Conservation (phyloP, 1,140 invertebrate species). For the Lucilia cuprina region DNA sequence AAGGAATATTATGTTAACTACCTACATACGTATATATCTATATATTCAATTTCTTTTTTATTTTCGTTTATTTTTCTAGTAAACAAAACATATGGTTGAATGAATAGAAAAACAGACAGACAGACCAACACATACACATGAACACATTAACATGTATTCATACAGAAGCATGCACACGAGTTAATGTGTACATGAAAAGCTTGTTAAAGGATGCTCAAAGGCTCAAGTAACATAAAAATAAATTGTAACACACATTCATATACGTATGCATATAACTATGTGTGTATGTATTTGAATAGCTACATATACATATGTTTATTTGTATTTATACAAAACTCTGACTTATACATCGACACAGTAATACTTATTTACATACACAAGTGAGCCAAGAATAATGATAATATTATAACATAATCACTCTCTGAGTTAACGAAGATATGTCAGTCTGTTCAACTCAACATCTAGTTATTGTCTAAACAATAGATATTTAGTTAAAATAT, state of each 20-base stretch:
- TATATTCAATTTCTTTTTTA: neutral
- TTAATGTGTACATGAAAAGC: neutral
- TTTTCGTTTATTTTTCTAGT: neutral
- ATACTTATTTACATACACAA: no score
- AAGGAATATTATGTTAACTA: neutral
- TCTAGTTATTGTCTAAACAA: no score
- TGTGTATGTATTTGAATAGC: no score
- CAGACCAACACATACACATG: neutral
- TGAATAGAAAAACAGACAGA: neutral
- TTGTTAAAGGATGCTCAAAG: constrained; percentile 24
- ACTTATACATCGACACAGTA: no score
- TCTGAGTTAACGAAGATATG: no score
- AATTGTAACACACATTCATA: neutral
- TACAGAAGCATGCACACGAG: neutral
- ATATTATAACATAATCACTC: no score
- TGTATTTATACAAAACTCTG: no score
- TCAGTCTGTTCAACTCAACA: no score
- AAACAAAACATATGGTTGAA: constrained; percentile 2
- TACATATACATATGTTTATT: no score
- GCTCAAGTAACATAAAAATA: constrained; percentile 10
- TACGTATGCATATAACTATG: neutral
- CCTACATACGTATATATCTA: no score
- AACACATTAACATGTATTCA: neutral
- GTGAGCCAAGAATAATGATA: no score
- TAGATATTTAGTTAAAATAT: no score